Evolutionary conservation across 2,113 vertebrate genomes (phyloP).

Genomic region (Entosphenus tridentatus): DNA sequence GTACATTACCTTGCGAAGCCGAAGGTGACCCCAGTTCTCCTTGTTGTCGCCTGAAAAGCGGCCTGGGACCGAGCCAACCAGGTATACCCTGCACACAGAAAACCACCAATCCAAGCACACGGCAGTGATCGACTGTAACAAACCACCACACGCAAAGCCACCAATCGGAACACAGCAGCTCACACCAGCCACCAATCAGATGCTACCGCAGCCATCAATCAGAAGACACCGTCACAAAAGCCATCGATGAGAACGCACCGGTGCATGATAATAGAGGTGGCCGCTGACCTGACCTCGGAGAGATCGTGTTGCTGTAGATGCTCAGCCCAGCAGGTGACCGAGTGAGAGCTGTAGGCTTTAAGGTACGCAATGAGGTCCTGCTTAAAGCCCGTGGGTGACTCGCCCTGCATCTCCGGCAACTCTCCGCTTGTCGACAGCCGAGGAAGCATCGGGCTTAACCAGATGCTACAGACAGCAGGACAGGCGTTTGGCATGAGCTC

Average conservation of each 20-base stretch:
- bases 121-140: no score
- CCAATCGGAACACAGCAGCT: no score
- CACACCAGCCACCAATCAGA: background rate
- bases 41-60: constrained; percentile 52
- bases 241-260: no score
- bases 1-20: constrained; percentile 51
- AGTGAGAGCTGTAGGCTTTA: constrained; percentile 34
- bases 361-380: constrained; percentile 62
- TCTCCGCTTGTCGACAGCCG: constrained; percentile 24
- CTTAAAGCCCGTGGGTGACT: constrained; percentile 68
- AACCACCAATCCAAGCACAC: no score
- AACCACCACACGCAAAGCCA: no score
- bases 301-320: constrained; percentile 56
- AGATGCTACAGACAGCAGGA: constrained; percentile 31
- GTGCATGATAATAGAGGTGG: background rate
- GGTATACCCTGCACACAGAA: constrained; percentile 37
- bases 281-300: constrained; percentile 51
- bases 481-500: background rate
- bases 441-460: constrained; percentile 79
- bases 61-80: constrained; percentile 70
- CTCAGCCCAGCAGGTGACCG: constrained; percentile 53
- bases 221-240: no score
- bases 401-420: constrained; percentile 28
- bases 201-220: no score
- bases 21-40: constrained; percentile 83